Conservation (phyloP, 2,888 invertebrate species). For the Tetropium fuscum region DNA sequence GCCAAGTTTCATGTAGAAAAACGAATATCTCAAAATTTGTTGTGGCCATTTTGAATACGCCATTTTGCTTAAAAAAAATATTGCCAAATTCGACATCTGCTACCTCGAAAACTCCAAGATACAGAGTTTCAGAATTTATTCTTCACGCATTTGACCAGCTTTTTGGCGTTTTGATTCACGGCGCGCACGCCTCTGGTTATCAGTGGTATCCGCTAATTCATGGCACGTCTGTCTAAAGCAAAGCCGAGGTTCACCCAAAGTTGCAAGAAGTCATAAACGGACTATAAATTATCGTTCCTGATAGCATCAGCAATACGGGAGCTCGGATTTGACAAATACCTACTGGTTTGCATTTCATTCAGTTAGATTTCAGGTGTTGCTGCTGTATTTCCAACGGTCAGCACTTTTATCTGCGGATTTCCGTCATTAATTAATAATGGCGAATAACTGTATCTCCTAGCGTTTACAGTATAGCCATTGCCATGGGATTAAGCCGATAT, state of each 20-base stretch:
- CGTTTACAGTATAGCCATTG: constrained; percentile 23
- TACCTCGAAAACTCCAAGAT: no score
- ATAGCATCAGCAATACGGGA: constrained; percentile 15
- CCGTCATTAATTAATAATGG: constrained; percentile 29
- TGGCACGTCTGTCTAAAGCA: constrained; percentile 7
- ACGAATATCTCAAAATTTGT: no score
- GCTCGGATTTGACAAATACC: constrained; percentile 27
- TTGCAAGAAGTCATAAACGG: constrained; percentile 20
- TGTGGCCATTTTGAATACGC: no score
- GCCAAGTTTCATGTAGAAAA: no score
- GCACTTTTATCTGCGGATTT: constrained; percentile 21
- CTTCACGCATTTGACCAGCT: no score
- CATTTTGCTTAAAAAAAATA: no score
- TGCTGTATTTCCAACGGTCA: constrained; percentile 12
- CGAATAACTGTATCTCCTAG: constrained; percentile 25
- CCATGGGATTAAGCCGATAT: constrained; percentile 17
- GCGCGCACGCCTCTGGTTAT: no score
- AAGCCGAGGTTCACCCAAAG: constrained; percentile 9
- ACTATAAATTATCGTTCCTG: constrained; percentile 20
- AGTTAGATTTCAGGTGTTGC: constrained; percentile 22
- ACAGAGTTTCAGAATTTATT: no score
- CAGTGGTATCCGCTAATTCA: no score
- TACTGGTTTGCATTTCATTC: constrained; percentile 25
- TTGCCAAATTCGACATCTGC: no score
- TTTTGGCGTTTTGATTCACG: no score